Conservation (phyloP, 2,888 invertebrate species). For the Mythimna vitellina region DNA sequence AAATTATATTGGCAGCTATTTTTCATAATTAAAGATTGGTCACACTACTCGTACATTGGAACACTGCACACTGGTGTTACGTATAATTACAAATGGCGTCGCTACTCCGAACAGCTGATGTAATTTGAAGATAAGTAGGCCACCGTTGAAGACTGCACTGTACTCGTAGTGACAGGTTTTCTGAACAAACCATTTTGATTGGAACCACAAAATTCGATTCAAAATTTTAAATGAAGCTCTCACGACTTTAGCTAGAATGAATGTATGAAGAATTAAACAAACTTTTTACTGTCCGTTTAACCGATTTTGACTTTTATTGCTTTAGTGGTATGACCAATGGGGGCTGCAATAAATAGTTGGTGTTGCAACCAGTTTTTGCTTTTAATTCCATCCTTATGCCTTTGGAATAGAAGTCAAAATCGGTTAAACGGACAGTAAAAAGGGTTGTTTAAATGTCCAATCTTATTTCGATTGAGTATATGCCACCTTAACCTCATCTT, state of each 20-base stretch:
- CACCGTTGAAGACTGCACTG: conserved; percentile 38
- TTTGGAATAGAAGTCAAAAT: too few relatives aligned
- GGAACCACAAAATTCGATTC: background rate
- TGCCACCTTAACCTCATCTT: too few relatives aligned
- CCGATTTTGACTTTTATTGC: too few relatives aligned
- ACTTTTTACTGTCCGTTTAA: too few relatives aligned
- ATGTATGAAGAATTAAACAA: too few relatives aligned
- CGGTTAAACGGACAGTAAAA: too few relatives aligned
- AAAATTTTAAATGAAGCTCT: background rate
- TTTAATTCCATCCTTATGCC: too few relatives aligned
- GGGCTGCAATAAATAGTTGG: too few relatives aligned
- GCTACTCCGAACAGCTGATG: conserved; percentile 37
- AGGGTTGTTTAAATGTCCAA: too few relatives aligned
- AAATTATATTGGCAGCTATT: background rate
- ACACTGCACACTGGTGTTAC: conserved; percentile 32
- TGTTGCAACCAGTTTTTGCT: too few relatives aligned
- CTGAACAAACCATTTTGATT: background rate
- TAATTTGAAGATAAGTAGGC: conserved; percentile 45
- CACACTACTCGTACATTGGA: conserved; percentile 27
- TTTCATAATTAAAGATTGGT: conserved; percentile 28
- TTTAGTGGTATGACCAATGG: too few relatives aligned
- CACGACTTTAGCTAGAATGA: background rate
- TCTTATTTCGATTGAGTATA: too few relatives aligned
- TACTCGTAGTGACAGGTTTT: background rate
- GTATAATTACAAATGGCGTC: conserved; percentile 42